phyloP scores from a whole-genome alignment of 1,140 invertebrate species.

The Drosophila baimaii region DNA sequence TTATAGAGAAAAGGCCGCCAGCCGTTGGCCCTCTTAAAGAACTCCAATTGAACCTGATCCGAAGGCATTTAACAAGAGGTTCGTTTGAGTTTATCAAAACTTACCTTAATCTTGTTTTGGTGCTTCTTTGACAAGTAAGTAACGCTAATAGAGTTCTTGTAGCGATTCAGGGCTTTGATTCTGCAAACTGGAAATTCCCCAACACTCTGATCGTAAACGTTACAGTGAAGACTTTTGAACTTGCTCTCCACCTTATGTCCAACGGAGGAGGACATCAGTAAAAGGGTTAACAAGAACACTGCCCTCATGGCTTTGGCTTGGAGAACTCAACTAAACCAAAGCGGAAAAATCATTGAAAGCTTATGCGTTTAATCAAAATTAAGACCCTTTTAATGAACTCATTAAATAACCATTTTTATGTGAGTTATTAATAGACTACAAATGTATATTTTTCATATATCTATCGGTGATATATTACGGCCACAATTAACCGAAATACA shows the following conservation, averaged over 20 bases:
- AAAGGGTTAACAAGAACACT: not conserved
- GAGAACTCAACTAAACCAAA: not conserved
- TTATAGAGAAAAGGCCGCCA: constrained; percentile 41
- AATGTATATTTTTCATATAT: no score
- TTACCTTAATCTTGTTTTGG: not conserved
- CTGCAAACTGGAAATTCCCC: constrained; percentile 12
- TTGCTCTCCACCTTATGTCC: not conserved
- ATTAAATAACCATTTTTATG: not conserved
- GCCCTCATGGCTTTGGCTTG: not conserved
- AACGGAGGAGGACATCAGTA: not conserved
- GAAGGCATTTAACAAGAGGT: not conserved
- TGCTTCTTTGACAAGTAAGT: not conserved
- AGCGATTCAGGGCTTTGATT: constrained; percentile 26
- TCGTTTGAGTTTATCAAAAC: not conserved
- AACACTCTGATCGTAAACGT: not conserved
- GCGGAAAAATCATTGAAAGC: no score
- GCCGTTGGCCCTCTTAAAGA: constrained; percentile 18
- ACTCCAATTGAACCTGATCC: constrained; percentile 3
- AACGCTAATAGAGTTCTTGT: constrained; percentile 15
- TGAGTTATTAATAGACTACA: no score
- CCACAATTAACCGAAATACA: not conserved
- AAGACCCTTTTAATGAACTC: not conserved
- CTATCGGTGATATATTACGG: no score
- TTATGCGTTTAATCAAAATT: not conserved
- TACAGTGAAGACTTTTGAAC: constrained; percentile 24